Base-by-base conservation (phyloP, 2,113 vertebrate species). In the Leucopsar rothschildi region DNA sequence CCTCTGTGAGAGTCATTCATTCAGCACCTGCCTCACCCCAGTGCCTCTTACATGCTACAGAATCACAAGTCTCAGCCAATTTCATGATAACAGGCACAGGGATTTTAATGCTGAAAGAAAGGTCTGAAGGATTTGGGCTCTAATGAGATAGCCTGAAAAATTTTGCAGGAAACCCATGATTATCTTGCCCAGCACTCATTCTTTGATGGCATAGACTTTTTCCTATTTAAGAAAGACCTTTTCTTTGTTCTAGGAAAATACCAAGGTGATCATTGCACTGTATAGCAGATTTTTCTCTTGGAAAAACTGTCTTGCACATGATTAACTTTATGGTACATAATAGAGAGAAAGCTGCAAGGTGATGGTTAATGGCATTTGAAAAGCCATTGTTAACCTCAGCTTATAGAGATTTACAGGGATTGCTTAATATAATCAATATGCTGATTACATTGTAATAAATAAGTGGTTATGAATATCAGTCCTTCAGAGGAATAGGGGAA, bases 191-290 rank as follows among this genome's bases (percentile, higher is more conserved):
- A 81, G 86, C 56, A 42, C 69, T 95, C 88, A 31, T 49, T 93
- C 88, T 84, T 65, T 72, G 94, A 92, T 69, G 90, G 93, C 56
- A 29, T 1, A 57, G 95, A 82, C 49, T 94, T 93, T 92, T 96
- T 92, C 90, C 80, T 93, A 47, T 95, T 94, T 95, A 93, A 96
- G 90, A 82, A 95, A 88, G 94, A 93, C 93, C 95, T 97, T 97
- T 96, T 95, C 92, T 96, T 96, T 97, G 88, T 96, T 97, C 95
- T 96, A 83, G 90, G 91, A 95, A 97, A 97, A 97, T 97, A 96
- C 75, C 95, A 96, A 96, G 95, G 93, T 96, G 96, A 96, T 96
- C 96, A 84, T 92, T 93, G 90, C 92, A 31, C 80, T 90, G 61
- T 76, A 79, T 35, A 81, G 95, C 92, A 96, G 95, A 92, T 96